Base-by-base conservation (phyloP, 1,140 invertebrate genomes). In the Vollenhovia emeryi region DNA sequence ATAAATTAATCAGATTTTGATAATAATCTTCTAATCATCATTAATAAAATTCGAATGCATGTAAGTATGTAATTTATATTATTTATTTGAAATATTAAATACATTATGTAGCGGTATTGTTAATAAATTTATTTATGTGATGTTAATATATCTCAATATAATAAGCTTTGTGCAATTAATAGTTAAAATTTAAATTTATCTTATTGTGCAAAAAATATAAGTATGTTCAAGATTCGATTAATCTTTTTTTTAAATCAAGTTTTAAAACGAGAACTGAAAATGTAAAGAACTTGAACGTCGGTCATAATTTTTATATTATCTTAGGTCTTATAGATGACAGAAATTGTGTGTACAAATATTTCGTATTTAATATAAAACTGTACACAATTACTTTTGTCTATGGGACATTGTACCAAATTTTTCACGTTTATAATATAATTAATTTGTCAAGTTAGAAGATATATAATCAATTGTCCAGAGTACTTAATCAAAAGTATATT, bases 21-120 rank as follows among this genome's bases (percentile, higher is more conserved):
- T 30, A 60, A 62, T 30, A 60, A 62, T 62, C 18, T 62, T 62
- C 18, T 62, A 62, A 62, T 62, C 30, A 30, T 59, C 55, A 62
- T 62, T 62, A 27, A n/a, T 64, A n/a, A 64, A 40, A 40, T 64
- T 64, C 33, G 9, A 64, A 21, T 64, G 30, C 59, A 60, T 60
- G 59, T 60, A 60, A 60, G 59, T 36, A 64, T 64, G 9, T 36
- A 64, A 21, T 64, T 64, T 64, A 62, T 7, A 36, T 62, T 33
- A 62, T 62, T 62, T 62, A 62, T 62, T 62, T 62, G 9, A 1
- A 59, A 59, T 62, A n/a, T 33, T 36, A 62, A 36, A 1, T 11
- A 62, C 13, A 62, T 62, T 36, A 36, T 62, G 36, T n/a, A 62
- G 60, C 40, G 33, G 30, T 64, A 64, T 64, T 64, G 33, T 64